Evolutionary conservation across 2,797 vertebrate species (phyloP), one percentile per base, ranked within the genome.

Genomic region (Gobio occitaniae): DNA sequence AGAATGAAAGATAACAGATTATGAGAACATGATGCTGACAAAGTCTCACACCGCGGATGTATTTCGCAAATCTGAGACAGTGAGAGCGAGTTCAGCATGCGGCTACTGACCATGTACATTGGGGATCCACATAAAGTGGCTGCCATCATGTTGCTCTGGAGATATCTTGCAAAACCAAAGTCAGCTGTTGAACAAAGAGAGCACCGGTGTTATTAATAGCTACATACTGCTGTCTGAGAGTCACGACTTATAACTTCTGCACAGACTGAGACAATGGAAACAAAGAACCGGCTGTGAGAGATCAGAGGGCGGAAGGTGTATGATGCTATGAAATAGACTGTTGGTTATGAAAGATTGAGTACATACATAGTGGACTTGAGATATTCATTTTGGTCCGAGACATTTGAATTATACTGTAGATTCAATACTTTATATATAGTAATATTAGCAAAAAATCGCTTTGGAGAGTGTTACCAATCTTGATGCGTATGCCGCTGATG

Each of bases 81-180:
- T 83, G 56, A 82, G 29, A n/a, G 16, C 2, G 2, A 11, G 19
- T 38, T 63, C 13, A 38, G 19, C 16, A 2, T 32, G 52, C 50
- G 21, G 44, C 21, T 61, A 91, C 96, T 96, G 89, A 99, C 98
- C 98, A 99, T 99, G 89, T 99, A 99, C 98, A 99, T 99, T 0
- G 98, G 98, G 47, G 98, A 99, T 19, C 98, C 98, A 85, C 98
- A 99, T 3, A 99, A 93, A 0, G 98, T 99, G 87, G 97, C 98
- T n/a, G 98, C 98, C 98, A 99, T 99, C 97, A 99, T 99, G 94
- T 99, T 99, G 94, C 97, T 99, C 90, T 99, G 98, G 68, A 99
- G 96, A 86, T 99, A 99, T 69, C 98, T 97, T 84, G 98, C 98
- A 87, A 99, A 99, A 77, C 98, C 98, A 93, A 99, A 99, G 93